These are phyloP conservation scores for Heterocephalus glaber DNA, from an alignment of 2,113 vertebrate species.

Conservation along the genomic window DNA sequence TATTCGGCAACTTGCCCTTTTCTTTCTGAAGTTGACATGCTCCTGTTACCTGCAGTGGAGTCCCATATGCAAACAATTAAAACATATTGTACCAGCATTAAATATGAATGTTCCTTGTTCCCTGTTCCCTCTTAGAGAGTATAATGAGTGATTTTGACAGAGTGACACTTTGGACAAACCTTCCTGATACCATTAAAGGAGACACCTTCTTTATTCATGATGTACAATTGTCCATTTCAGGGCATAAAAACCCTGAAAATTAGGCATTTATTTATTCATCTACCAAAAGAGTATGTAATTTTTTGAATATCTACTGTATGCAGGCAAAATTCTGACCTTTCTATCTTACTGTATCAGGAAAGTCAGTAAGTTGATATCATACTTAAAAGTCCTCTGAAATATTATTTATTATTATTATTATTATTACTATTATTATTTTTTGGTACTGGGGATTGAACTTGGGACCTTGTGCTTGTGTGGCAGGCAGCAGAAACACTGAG, in stretches of 20 bases:
- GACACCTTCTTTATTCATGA: not conserved
- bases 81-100: not conserved
- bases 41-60: not conserved
- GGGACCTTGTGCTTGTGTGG: no score
- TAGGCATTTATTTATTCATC: not conserved
- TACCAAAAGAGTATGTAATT: not conserved
- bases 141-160: not conserved
- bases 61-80: not conserved
- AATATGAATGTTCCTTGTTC: not conserved
- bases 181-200: not conserved
- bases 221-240: not conserved
- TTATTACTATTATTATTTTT: no score
- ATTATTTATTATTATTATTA: no score
- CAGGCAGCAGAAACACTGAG: no score
- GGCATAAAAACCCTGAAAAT: not conserved
- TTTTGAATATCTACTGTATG: not conserved
- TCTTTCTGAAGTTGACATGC: not conserved
- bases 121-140: not conserved
- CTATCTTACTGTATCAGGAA: not conserved
- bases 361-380: not conserved
- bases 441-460: no score
- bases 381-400: not conserved
- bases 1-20: not conserved
- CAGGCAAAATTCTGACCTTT: not conserved
- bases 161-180: not conserved